Base-by-base conservation (phyloP, 2,888 invertebrate species). In the Brenthis ino region DNA sequence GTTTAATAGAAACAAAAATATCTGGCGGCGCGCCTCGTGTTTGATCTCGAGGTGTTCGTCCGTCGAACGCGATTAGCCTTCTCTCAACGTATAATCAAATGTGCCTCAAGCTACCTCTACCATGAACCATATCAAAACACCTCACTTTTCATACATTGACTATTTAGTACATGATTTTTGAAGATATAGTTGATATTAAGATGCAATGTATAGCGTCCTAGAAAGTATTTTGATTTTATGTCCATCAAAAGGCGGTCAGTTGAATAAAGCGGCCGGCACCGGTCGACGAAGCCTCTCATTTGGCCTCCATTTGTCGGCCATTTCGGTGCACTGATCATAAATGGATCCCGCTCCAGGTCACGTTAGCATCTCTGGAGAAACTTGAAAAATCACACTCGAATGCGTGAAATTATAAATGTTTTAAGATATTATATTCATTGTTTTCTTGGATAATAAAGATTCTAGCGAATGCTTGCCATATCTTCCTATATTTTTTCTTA, bases 1-100 rank as follows among this genome's bases (percentile, higher is more conserved):
- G 93, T 93, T 93, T 93, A 93, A 93, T 93, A 93, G 93, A 93
- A 93, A 93, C 93, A 93, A 93, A 93, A 93, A 93, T 93, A 93
- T 93, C 91, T 91, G 93, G 89, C 93, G 93, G 93, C 91, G 88
- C 91, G 92, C 90, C 91, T 91, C 88, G 92, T 93, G 93, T 93
- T 93, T 93, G 93, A 93, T 93, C 93, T 93, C 93, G 92, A 91
- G 92, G 92, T 91, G 92, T 93, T 91, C 93, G 92, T 85, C 92
- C 91, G 93, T 92, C 93, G 87, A 89, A 88, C 88, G 90, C 93
- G 92, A 93, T 93, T 92, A 93, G 91, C 91, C 89, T 88, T 88
- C 89, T 87, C 91, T 88, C 92, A 91, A 93, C 92, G 88, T 93
- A 91, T 93, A 93, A 93, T 93, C 93, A 93, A 91, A 92, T 86